Evolutionary conservation across 2,797 vertebrate species (phyloP).

Genomic region (Anguilla megastoma): DNA sequence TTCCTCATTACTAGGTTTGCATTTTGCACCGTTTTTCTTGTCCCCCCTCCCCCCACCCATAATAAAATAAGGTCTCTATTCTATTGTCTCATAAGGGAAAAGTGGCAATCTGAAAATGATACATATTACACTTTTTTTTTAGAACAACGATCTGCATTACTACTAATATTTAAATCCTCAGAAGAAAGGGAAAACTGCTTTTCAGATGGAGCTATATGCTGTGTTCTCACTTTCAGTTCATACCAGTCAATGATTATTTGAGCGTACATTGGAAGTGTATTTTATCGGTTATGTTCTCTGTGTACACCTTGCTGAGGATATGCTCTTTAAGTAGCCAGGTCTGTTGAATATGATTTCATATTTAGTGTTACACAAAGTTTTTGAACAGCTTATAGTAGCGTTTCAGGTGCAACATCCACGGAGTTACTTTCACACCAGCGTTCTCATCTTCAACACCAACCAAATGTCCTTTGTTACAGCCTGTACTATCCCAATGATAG

Average conservation of each 20-base stretch:
- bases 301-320: not conserved
- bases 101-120: conserved; percentile 55
- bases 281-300: conserved; percentile 15
- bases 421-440: not conserved
- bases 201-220: conserved; percentile 44
- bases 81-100: conserved; percentile 53
- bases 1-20: conserved; percentile 68
- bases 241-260: conserved; percentile 43
- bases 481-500: not conserved
- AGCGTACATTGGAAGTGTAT: conserved; percentile 45
- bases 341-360: conserved; percentile 16
- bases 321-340: not conserved
- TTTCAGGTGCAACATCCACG: not conserved
- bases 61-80: conserved; percentile 31
- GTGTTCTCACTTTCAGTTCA: conserved; percentile 11
- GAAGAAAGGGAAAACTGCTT: conserved; percentile 55
- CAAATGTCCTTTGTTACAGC: not conserved
- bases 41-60: conserved; percentile 47
- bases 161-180: conserved; percentile 71
- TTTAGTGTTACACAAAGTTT: not conserved
- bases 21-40: conserved; percentile 41
- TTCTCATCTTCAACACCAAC: not conserved
- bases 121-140: conserved; percentile 57
- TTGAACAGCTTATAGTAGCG: not conserved
- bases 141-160: conserved; percentile 53